Base-by-base conservation (phyloP, 2,797 vertebrate species). In the Enteromius afrohamiltoni region DNA sequence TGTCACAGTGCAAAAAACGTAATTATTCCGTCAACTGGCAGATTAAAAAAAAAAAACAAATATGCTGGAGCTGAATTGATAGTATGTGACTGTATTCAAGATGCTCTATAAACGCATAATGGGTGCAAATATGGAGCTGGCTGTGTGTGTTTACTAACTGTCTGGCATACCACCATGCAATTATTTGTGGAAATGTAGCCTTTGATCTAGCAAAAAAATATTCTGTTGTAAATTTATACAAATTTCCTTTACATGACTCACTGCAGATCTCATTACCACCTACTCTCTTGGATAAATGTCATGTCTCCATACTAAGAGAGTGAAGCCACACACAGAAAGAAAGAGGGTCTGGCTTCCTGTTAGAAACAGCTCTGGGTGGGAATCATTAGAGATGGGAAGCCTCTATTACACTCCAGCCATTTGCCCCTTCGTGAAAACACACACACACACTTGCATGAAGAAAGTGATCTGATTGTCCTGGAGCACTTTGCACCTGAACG, bases 161-260 rank as follows among this genome's bases (percentile, higher is more conserved):
- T 82, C 70, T 65, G 45, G 45, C 45, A 75, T 42, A 42, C 21
- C 71, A 53, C 60, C n/a, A 67, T 67, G n/a, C 2, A 76, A 51
- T 21, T 82, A 76, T 82, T 67, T 76, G 47, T 26, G 17, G 45
- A 75, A 82, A 75, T 67, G 42, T 9, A 53, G 21, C 23, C 60
- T 40, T 82, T 76, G 58, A 76, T 67, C 21, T 64, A 40, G 69
- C 73, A n/a, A 45, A 55, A 42, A 10, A 14, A 26, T 16, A 75
- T 67, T 55, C 16, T 34, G 13, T 53, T 55, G 16, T 75, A 75
- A 75, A 76, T 76, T n/a, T 42, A 60, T 82, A 58, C 64, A 77
- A 31, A 49, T 75, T 74, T 80, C 47, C 70, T 80, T 49, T 75
- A 67, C 60, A 19, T 62, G 78, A 85, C 62, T 74, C 55, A 47